Base-by-base conservation (phyloP, 2,113 vertebrate genomes). In the Puntigrus tetrazona region DNA sequence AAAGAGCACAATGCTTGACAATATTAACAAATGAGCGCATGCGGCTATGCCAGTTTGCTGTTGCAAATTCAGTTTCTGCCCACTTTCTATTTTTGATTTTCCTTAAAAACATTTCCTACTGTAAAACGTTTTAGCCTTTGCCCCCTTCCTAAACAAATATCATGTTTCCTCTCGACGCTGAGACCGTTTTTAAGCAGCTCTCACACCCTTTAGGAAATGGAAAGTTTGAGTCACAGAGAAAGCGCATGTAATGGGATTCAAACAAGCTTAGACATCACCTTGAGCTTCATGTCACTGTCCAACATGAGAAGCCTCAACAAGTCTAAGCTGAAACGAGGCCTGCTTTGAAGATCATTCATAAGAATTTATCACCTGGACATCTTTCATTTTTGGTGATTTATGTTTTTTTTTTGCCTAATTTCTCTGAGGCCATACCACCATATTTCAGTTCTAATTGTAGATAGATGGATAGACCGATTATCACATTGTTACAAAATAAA, bases 211-310 rank as follows among this genome's bases (percentile, higher is more conserved):
- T 47, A 5, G n/a, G 16, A 80, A 45, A 80, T 63, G 77, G 77
- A 79, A 63, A 79, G 36, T 43, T 63, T 79, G 77, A 80, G 41
- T 65, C 25, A 47, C 4, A 38, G 45, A 7, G 34, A n/a, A 79
- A 61, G n/a, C 52, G 43, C 38, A 61, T 20, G n/a, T 41, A 22
- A 2, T 61, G 18, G 1, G 27, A n/a, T 7, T 67, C 61, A 47
- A 81, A 81, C 78, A 81, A 67, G 78, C 78, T 65, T 13, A 67
- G 59, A 45, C 61, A 81, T 47, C 3, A 34, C 61, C 61, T 63
- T 13, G 16, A 38, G n/a, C 55, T 25, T 79, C 41, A 34, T 81
- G 61, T 81, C 78, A 47, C 59, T 50, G 59, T 61, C 36, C 34
- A 63, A 63, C 36, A 63, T 27, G 22, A 78, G 55, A 43, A 2